Percentiles rank a stretch among this genome's conserved stretches.
These are phyloP conservation scores for Pipra filicauda DNA, from an alignment of 2,113 vertebrate genomes.

Conservation along the genomic window DNA sequence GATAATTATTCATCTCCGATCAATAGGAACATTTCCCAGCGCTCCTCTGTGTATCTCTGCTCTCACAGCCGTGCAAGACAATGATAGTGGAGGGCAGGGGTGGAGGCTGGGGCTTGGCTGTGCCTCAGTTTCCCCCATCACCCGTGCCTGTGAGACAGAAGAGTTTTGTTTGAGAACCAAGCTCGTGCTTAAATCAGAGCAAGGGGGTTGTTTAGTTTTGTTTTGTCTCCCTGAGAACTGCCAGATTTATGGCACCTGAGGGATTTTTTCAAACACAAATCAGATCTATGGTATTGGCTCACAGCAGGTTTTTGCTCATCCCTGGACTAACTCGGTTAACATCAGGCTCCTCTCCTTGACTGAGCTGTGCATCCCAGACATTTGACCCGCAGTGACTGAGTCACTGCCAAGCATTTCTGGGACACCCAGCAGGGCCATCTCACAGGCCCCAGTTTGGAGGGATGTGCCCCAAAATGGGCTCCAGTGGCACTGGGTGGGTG, in stretches of 20 bases:
- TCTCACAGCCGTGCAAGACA: background rate
- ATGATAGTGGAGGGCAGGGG: background rate
- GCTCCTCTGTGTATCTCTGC: background rate
- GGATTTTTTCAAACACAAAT: background rate
- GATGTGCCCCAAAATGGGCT: background rate
- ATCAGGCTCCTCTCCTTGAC: background rate
- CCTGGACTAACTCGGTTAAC: background rate
- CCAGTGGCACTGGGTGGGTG: background rate
- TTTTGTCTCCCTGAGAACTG: background rate
- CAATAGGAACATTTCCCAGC: conserved; percentile 70
- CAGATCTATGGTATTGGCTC: background rate
- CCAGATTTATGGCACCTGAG: background rate
- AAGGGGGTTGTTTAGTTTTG: background rate
- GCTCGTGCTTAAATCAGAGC: background rate
- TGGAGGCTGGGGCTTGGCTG: background rate
- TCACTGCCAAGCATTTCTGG: rapidly evolving
- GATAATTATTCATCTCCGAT: conserved; percentile 77
- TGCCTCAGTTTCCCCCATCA: background rate
- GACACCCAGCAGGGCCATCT: background rate
- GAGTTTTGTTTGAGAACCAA: background rate
- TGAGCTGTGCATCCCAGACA: background rate
- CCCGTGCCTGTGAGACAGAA: rapidly evolving
- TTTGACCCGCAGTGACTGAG: background rate
- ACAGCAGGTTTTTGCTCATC: background rate
- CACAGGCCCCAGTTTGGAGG: background rate